These are phyloP conservation scores for Nesogale talazaci DNA, from an alignment of 2,113 vertebrate species.

Conservation along the genomic window DNA sequence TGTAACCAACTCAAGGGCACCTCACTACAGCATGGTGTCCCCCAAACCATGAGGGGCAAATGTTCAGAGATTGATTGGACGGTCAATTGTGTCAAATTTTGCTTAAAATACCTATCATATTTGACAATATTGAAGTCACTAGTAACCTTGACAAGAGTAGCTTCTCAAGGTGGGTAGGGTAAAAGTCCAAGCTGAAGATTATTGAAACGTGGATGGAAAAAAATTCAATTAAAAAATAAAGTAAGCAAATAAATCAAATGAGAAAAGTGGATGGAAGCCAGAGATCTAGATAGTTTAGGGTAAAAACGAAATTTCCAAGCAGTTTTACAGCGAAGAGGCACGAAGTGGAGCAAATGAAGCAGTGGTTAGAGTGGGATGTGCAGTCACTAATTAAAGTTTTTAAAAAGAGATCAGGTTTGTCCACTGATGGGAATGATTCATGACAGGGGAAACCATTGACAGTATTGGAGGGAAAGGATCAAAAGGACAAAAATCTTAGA, in stretches of 20 bases:
- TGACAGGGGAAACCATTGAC: not conserved
- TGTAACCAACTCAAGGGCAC: not conserved
- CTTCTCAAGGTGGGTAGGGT: accelerated
- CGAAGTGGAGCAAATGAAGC: not conserved
- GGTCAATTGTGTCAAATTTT: not conserved
- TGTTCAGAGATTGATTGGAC: not conserved
- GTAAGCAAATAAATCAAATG: no score
- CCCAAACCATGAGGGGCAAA: not conserved
- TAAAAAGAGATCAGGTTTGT: not conserved
- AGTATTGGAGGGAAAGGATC: no score
- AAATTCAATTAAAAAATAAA: no score
- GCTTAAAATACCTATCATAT: not conserved
- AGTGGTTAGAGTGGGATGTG: not conserved
- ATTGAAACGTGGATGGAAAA: not conserved
- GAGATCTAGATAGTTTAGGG: not conserved
- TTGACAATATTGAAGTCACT: not conserved
- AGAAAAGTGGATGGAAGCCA: not conserved
- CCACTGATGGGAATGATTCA: not conserved
- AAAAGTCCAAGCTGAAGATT: not conserved
- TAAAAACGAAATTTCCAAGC: not conserved
- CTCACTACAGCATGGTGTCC: not conserved
- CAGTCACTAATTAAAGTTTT: not conserved
- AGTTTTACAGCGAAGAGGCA: not conserved
- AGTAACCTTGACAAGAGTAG: not conserved
- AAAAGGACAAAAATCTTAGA: not conserved